Conservation (phyloP, 2,113 vertebrate genomes). For the Nipponia nippon region DNA sequence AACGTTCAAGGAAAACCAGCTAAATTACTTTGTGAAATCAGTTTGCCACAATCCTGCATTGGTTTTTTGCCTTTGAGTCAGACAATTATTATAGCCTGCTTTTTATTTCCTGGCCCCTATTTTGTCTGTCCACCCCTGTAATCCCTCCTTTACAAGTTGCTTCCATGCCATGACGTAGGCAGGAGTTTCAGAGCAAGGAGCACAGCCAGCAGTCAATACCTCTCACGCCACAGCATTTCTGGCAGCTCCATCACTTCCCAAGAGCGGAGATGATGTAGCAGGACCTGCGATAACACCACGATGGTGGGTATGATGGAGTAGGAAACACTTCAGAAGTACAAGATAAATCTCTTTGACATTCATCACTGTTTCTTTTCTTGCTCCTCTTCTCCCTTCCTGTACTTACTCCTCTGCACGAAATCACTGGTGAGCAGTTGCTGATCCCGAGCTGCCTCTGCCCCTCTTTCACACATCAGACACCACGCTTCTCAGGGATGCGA, state of each 20-base stretch:
- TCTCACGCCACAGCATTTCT: background rate
- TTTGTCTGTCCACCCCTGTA: background rate
- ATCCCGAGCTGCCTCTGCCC: background rate
- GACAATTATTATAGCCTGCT: background rate
- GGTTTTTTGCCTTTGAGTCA: background rate
- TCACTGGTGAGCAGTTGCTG: fast-evolving
- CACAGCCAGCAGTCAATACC: background rate
- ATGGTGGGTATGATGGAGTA: background rate
- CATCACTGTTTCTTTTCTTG: background rate
- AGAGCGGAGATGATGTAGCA: background rate
- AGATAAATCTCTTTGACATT: background rate
- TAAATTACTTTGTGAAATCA: background rate
- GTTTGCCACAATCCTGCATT: background rate
- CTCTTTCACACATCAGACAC: background rate
- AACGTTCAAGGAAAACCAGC: background rate
- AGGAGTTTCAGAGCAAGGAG: background rate
- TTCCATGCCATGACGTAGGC: background rate
- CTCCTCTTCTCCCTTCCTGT: background rate
- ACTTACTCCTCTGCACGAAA: background rate
- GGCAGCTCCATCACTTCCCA: fast-evolving
- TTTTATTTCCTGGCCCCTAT: background rate
- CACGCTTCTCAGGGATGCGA: background rate
- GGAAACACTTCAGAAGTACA: background rate
- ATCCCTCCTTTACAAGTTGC: background rate
- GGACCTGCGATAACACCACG: background rate